Base-by-base conservation (phyloP, 2,888 invertebrate genomes). In the Uloborus plumipes region DNA sequence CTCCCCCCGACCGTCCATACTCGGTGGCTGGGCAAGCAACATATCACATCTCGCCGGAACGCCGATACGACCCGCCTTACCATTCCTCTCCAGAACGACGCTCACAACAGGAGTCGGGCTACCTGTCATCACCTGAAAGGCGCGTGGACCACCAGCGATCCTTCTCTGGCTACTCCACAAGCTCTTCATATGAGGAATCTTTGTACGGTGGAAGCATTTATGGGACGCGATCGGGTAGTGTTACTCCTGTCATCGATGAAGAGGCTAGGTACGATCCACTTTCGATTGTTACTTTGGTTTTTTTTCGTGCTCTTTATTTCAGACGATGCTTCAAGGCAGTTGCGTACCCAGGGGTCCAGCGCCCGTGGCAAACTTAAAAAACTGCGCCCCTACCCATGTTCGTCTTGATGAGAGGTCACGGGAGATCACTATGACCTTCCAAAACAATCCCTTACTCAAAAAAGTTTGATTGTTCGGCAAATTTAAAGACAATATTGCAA, bases 191-290 rank as follows among this genome's bases (percentile, higher is more conserved):
- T 87, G 95, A 95, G 88, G 96, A 96, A 87, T 95, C 87, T 13
- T 72, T 86, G 9, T 95, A 95, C 87, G 95, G 95, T 88, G 96
- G 96, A 87, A 92, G 94, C 70, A 94, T 94, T 88, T 95, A 94
- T 88, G 90, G 92, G 22, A 91, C 92, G 0, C 90, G 94, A 53
- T 92, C 93, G 9, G 91, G 91, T 64, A 91, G 91, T 64, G 95
- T 95, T 84, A 95, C 96, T 11, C 96, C 97, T 6, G 94, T 96
- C 79, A 96, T 97, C 86, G 97, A 97, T 88, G 96, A 96, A 89
- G 96, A 97, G 90, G 92, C 94, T n/a, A 86, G 88, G 88, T 88
- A 83, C 49, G 69, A 82, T 76, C 26, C 26, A 26, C 26, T 26
- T 26, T 26, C 2, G 26, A 26, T 3, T 26, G 4, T 26, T 15